Percentiles rank a stretch among this genome's conserved stretches.
These are phyloP conservation scores for Pituophis catenifer DNA, from an alignment of 2,113 vertebrate genomes.

Conservation along the genomic window DNA sequence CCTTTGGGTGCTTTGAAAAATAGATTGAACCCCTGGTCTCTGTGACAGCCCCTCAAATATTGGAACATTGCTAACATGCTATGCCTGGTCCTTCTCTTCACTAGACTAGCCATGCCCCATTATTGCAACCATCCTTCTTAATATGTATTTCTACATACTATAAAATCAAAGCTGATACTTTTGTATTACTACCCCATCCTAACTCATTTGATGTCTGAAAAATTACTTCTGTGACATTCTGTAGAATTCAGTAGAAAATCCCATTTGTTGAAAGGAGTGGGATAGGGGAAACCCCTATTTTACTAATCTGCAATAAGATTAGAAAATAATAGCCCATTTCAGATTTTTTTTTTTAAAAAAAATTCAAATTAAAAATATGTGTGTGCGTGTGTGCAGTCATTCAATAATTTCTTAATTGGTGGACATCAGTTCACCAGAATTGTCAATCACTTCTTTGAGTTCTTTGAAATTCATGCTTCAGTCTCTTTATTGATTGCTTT, in stretches of 20 bases:
- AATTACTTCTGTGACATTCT: background rate
- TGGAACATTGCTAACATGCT: too few relatives aligned
- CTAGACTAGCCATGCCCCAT: too few relatives aligned
- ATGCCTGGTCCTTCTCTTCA: too few relatives aligned
- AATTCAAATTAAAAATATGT: background rate
- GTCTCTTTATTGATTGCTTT: background rate
- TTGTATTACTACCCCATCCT: background rate
- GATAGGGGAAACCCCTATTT: background rate
- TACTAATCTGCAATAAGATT: background rate
- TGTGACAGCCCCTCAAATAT: too few relatives aligned
- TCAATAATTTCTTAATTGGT: background rate
- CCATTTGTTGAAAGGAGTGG: background rate
- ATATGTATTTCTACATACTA: background rate
- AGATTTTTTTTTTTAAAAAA: background rate
- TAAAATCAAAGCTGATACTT: background rate
- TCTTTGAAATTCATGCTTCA: background rate
- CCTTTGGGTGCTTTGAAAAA: too few relatives aligned
- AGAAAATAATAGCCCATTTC: background rate
- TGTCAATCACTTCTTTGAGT: background rate
- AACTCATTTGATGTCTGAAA: background rate
- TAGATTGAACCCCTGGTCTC: too few relatives aligned
- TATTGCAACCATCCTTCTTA: background rate
- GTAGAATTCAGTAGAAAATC: background rate
- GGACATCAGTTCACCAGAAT: background rate
- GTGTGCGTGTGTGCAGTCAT: background rate